Evolutionary conservation across 2,888 invertebrate genomes (phyloP), one percentile per base, ranked within the genome.

Genomic region (Brachynemurus nebulosus): DNA sequence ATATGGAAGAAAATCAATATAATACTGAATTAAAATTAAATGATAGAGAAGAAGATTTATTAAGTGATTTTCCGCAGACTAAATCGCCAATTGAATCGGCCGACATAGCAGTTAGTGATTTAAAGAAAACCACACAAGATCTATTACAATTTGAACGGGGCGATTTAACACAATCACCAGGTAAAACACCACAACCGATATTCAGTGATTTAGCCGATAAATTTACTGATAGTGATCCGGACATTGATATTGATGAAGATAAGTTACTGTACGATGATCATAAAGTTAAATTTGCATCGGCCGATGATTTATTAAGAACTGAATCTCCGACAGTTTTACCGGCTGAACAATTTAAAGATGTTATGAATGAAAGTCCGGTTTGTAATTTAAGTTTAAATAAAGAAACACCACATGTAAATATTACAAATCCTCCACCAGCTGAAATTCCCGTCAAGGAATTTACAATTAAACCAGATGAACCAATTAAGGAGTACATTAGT

Each of bases 171-270:
- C 27, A 27, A 12, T n/a, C n/a, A 30, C 14, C 30, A 30, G 14
- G 5, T 30, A 30, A 23, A 6, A 23, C 4, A 6, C n/a, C 14
- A 3, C 30, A 30, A 30, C 30, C 30, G 11, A 12, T 14, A 38
- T 52, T 47, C 47, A 53, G 53, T 45, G 62, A 62, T 49, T 54
- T 71, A 44, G 67, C 72, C 25, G 73, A 73, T 57, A 70, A 68
- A 58, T 74, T 72, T 57, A 70, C 72, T 46, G 73, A 74, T 61
- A 72, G 71, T 56, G 72, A 72, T 55, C 70, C 71, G 8, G 72
- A 74, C 50, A 67, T 67, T 7, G 71, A 71, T 17, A 40, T 27
- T 36, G 59, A 57, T 42, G 58, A 57, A 35, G 59, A 57, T 47
- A 54, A 54, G 45, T 54, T 56, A 49, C 57, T 56, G 47, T 52